These are phyloP conservation scores for Tinea semifulvella DNA, from an alignment of 2,888 invertebrate genomes.

Conservation along the genomic window DNA sequence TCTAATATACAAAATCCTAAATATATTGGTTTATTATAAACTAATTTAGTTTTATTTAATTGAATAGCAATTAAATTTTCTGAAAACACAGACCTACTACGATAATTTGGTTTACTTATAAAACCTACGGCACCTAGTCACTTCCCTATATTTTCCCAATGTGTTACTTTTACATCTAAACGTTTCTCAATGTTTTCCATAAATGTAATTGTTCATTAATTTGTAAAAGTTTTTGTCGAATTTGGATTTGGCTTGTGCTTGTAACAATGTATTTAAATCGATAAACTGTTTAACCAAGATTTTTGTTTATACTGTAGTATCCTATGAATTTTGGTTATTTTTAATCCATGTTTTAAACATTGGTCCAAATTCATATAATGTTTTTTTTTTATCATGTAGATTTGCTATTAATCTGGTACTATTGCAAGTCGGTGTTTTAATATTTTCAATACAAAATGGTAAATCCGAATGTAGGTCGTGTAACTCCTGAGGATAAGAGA, in stretches of 20 bases:
- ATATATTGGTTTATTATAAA: conserved; percentile 22
- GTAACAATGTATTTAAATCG: conserved; percentile 32
- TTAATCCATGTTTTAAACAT: conserved; percentile 23
- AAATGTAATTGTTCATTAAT: conserved; percentile 35
- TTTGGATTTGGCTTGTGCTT: conserved; percentile 26
- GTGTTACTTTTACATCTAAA: conserved; percentile 28
- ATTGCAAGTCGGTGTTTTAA: conserved; percentile 12
- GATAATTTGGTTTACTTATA: conserved; percentile 28
- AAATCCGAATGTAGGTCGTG: conserved; percentile 23
- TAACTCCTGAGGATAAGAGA: conserved; percentile 23
- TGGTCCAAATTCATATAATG: conserved; percentile 27
- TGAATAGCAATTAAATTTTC: conserved; percentile 28
- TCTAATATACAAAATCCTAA: conserved; percentile 22
- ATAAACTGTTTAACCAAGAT: conserved; percentile 34
- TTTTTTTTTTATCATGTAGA: conserved; percentile 21
- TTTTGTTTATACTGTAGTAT: conserved; percentile 33
- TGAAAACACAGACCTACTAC: conserved; percentile 27
- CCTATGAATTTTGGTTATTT: conserved; percentile 28
- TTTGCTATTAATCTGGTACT: conserved; percentile 22
- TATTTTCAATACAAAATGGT: conserved; percentile 14
- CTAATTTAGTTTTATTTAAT: conserved; percentile 18
- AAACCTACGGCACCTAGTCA: conserved; percentile 23
- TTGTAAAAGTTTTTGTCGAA: conserved; percentile 40
- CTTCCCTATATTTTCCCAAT: conserved; percentile 27
- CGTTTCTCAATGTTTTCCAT: conserved; percentile 31